Evolutionary conservation across 2,113 vertebrate genomes (phyloP), one percentile per base, ranked within the genome.

Genomic region (Myxocyprinus asiaticus): DNA sequence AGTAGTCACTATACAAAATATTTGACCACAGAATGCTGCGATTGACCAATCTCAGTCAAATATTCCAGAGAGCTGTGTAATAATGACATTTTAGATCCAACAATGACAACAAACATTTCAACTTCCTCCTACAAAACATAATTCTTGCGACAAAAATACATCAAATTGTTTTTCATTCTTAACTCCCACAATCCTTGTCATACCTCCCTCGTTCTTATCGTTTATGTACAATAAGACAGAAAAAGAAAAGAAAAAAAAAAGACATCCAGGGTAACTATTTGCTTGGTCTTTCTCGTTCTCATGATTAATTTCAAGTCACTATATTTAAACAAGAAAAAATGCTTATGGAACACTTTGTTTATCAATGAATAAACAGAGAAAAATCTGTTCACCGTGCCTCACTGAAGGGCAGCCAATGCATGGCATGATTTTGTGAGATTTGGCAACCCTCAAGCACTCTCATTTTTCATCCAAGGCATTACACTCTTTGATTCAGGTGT

Each of bases 401-500:
- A 33, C 22, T 33, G 22, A 33, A 3, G 22, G 22, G 22, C 22
- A 33, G 22, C 22, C 22, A 33, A 33, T 33, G 22, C 22, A 33
- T 11, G 44, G 48, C 56, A 71, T 65, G 67, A 43, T 44, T 59
- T 8, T 0, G 4, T 9, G 17, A 51, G 65, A 58, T 55, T 15
- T 82, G 77, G 65, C 69, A 44, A 75, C 44, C 42, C 7, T 42
- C 58, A 65, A 65, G 9, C 43, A 17, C 17, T 43, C 71, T 79
- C 7, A 17, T 45, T 45, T 65, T 76, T 50, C 33, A 62, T 7
- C 10, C 10, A 14, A 10, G 64, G n/a, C 10, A 33, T 67, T 67
- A 63, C 7, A 59, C 45, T 68, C 70, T 78, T 77, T 75, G 81
- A 62, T 79, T 79, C 59, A 83, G 67, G 50, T 65, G 58, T 48